Evolutionary conservation across 2,888 invertebrate species (phyloP).

Genomic region (Drosophila incognita): DNA sequence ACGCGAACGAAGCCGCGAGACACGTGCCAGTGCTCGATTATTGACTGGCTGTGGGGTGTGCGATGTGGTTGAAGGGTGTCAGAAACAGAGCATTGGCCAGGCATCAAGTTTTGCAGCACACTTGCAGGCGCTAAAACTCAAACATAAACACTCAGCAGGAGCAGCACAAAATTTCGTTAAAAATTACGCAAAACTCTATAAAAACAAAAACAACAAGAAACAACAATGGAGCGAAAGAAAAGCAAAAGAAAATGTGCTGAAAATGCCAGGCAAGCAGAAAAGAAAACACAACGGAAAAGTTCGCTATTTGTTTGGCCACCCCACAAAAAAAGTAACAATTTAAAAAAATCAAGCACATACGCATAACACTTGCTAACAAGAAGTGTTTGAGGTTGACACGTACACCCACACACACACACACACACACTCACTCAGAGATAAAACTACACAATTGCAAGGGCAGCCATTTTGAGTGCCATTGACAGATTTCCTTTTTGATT

Average conservation of each 20-base stretch:
- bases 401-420: constrained; percentile 22
- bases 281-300: constrained; percentile 40
- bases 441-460: constrained; percentile 45
- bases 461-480: constrained; percentile 57
- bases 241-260: constrained; percentile 27
- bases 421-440: constrained; percentile 23
- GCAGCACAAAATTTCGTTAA: constrained; percentile 50
- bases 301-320: constrained; percentile 1
- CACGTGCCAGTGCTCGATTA: constrained; percentile 56
- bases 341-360: constrained; percentile 52
- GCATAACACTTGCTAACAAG: constrained; percentile 69
- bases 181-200: constrained; percentile 52
- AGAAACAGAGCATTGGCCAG: neutral
- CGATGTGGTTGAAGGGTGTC: neutral
- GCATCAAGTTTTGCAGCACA: constrained; percentile 41
- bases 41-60: constrained; percentile 17
- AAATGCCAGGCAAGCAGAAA: constrained; percentile 62
- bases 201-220: neutral
- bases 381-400: constrained; percentile 67
- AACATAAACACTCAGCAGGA: constrained; percentile 51
- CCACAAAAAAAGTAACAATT: constrained; percentile 18
- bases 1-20: constrained; percentile 59
- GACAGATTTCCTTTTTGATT: constrained; percentile 60
- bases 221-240: neutral
- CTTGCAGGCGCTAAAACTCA: constrained; percentile 52